Percentiles rank a stretch among this genome's conserved stretches.
These are phyloP conservation scores for Hirtodrosophila alboralis DNA, from an alignment of 2,888 invertebrate genomes.

Conservation along the genomic window DNA sequence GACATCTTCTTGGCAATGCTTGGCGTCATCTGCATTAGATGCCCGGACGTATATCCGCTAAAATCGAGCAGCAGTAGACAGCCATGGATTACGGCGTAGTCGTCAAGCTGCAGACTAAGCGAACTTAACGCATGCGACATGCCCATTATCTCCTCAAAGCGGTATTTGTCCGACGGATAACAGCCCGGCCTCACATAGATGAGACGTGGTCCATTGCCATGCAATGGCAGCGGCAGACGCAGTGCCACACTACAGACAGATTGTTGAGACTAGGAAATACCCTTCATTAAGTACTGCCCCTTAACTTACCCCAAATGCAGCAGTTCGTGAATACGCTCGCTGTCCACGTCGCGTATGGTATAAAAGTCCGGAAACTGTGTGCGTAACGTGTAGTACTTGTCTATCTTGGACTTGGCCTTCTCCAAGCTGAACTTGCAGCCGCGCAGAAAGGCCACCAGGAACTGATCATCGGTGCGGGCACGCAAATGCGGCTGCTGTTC, in stretches of 20 bases:
- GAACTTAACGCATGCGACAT: slow-evolving; percentile 86
- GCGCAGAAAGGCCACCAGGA: slow-evolving; percentile 85
- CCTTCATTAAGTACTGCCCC: no score
- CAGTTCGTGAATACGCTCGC: slow-evolving; percentile 52
- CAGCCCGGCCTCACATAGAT: slow-evolving; percentile 85
- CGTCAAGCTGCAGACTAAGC: slow-evolving; percentile 86
- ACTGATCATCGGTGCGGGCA: slow-evolving; percentile 83
- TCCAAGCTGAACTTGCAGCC: slow-evolving; percentile 86
- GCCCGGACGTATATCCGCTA: slow-evolving; percentile 85
- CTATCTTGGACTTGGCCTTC: slow-evolving; percentile 85
- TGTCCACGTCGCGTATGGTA: slow-evolving; percentile 69
- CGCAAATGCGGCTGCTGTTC: slow-evolving; percentile 84
- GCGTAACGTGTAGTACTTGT: slow-evolving; percentile 86
- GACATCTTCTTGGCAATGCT: slow-evolving; percentile 86
- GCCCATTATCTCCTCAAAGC: slow-evolving; percentile 85
- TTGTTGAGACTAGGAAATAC: background rate
- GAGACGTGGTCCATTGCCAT: slow-evolving; percentile 84
- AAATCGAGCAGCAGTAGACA: slow-evolving; percentile 86
- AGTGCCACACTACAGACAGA: slow-evolving; percentile 28
- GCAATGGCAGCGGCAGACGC: slow-evolving; percentile 68
- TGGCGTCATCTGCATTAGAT: slow-evolving; percentile 86
- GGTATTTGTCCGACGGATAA: slow-evolving; percentile 84
- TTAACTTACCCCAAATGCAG: slow-evolving; percentile 63
- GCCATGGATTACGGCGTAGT: slow-evolving; percentile 86
- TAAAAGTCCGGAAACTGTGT: slow-evolving; percentile 86